A percentile compares a stretch with the other conserved stretches of the same genome.
These are phyloP conservation scores for Fragum fragum DNA, from an alignment of 2,888 invertebrate species.

Conservation along the genomic window DNA sequence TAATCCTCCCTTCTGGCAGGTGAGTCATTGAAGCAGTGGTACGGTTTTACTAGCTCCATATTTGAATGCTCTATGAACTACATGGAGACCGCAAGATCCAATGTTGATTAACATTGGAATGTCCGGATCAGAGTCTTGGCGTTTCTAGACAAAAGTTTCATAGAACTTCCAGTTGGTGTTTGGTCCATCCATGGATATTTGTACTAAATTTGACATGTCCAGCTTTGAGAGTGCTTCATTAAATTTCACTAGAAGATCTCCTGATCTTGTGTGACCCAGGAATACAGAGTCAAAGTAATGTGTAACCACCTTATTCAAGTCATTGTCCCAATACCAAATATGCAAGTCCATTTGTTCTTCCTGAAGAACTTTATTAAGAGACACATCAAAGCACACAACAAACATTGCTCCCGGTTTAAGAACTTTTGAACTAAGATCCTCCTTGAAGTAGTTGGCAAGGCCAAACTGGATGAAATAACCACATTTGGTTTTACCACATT, in stretches of 20 bases:
- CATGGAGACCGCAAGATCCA: conserved; percentile 80
- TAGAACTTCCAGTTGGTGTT: conserved; percentile 39
- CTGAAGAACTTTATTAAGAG: conserved; percentile 58
- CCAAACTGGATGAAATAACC: conserved; percentile 55
- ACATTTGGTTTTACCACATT: conserved; percentile 41
- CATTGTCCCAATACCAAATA: conserved; percentile 72
- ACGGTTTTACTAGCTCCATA: conserved; percentile 69
- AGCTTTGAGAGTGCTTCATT: conserved; percentile 49
- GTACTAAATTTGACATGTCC: conserved; percentile 37
- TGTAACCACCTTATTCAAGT: conserved; percentile 59
- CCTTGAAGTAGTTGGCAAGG: conserved; percentile 63
- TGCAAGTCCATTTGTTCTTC: conserved; percentile 75
- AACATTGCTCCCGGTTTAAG: conserved; percentile 34
- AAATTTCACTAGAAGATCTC: conserved; percentile 65
- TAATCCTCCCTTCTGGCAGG: conserved; percentile 33
- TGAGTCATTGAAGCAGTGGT: conserved; percentile 38
- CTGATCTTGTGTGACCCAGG: conserved; percentile 62
- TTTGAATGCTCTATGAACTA: conserved; percentile 79
- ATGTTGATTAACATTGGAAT: conserved; percentile 69
- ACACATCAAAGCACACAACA: conserved; percentile 67
- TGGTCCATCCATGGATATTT: conserved; percentile 52
- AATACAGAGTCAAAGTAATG: conserved; percentile 73
- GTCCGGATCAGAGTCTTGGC: conserved; percentile 31
- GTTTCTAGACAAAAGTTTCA: conserved; percentile 27
- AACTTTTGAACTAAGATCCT: conserved; percentile 27